These are phyloP conservation scores for Ascaphus truei DNA, from an alignment of 2,113 vertebrate genomes.

Conservation along the genomic window DNA sequence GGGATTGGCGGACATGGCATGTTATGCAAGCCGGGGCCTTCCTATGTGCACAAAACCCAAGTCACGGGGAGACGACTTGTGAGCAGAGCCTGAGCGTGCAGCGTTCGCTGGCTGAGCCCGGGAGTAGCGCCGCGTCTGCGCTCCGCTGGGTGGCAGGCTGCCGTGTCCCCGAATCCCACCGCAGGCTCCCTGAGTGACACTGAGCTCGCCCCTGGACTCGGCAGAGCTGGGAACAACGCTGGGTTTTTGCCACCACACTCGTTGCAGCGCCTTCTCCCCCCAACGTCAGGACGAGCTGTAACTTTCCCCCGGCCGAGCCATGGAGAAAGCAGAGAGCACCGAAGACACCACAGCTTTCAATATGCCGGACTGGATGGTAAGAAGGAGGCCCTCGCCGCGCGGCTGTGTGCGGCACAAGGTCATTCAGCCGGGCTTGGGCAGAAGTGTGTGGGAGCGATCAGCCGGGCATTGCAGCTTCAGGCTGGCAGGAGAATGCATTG, in stretches of 20 bases:
- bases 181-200: neutral
- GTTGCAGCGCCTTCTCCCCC: slow-evolving; percentile 27
- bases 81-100: neutral
- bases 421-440: no score
- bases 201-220: neutral
- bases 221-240: neutral
- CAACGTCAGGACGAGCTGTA: neutral
- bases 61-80: neutral
- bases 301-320: neutral
- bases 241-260: slow-evolving; percentile 20
- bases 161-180: neutral
- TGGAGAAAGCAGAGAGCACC: slow-evolving; percentile 54
- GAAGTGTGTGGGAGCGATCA: no score
- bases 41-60: neutral
- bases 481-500: no score
- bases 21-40: neutral
- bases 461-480: no score
- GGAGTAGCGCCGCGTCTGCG: neutral
- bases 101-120: neutral
- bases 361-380: slow-evolving; percentile 69
- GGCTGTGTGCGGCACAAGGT: no score
- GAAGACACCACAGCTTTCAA: slow-evolving; percentile 56
- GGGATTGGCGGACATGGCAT: neutral
- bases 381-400: no score
- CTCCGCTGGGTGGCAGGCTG: neutral